Evolutionary conservation across 2,113 vertebrate species (phyloP).

Genomic region (Toxotes jaculatrix): DNA sequence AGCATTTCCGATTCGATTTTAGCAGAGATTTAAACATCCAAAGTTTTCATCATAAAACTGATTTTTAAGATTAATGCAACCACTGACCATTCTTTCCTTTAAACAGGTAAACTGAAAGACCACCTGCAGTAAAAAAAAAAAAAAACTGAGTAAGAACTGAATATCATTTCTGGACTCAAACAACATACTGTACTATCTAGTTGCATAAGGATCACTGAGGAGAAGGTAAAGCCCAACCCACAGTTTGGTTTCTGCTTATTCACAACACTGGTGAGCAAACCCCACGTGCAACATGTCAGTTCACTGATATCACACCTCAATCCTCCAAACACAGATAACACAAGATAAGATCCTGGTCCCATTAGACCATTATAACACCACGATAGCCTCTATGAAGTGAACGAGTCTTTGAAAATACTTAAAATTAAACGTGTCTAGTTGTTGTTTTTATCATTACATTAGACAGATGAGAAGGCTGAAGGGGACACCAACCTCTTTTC

Average conservation of each 20-base stretch:
- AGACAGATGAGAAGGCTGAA: constrained; percentile 12
- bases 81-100: no score
- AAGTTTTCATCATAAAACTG: no score
- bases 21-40: not conserved
- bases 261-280: constrained; percentile 17
- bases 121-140: not conserved
- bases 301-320: not conserved
- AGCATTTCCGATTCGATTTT: not conserved
- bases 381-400: not conserved
- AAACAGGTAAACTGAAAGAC: no score
- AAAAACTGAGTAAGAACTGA: not conserved
- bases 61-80: no score
- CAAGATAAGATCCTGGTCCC: not conserved
- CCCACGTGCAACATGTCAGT: constrained; percentile 39
- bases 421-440: not conserved
- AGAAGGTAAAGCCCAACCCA: constrained; percentile 47
- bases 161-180: not conserved
- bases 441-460: not conserved
- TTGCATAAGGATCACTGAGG: constrained; percentile 25
- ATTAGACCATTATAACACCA: not conserved
- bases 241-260: constrained; percentile 15
- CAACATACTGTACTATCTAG: not conserved
- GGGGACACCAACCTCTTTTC: constrained; percentile 84
- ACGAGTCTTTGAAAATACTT: not conserved
- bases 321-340: not conserved